Base-by-base conservation (phyloP, 1,140 invertebrate genomes). In the Psix sp. region DNA sequence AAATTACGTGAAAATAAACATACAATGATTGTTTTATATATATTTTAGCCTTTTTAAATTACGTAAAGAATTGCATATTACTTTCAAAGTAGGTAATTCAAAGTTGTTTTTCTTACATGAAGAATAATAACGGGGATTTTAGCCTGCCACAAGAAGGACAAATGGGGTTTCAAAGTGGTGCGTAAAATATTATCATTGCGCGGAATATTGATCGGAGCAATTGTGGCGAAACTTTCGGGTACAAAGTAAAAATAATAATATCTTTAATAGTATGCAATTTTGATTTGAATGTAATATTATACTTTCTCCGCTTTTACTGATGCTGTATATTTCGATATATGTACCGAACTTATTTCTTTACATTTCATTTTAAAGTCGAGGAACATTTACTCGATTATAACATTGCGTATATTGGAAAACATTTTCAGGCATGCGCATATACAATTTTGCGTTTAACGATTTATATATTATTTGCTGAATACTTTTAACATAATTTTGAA, bases 191-290 rank as follows among this genome's bases (percentile, higher is more conserved):
- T 45, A 60, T 66, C 60, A 63, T 65, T 48, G 70, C 52, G 39
- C 33, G 46, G 60, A 73, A 73, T 73, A 73, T 73, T 66, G 60
- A 73, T 73, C 68, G 54, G 48, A 16, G 68, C 52, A 73, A 73
- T 73, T 66, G 68, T 52, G 59, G 60, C 39, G 31, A 65, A 46
- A 52, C 52, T 59, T 72, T 72, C 59, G 59, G 59, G 59, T 63
- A 72, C 68, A 72, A 72, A 72, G 68, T 72, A 72, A 72, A 33
- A 65, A 72, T 65, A 72, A 72, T 65, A 52, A 72, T 72, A 65
- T 65, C 59, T 72, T 72, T 72, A 72, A 72, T 65, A 46, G 33
- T 31, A 63, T 72, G 59, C 68, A 72, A 72, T 72, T 72, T 72
- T 52, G 51, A 65, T 72, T 63, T 43, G 68, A 59, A 52, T 72